phyloP scores from a whole-genome alignment of 2,888 invertebrate species.

The Meghimatium bilineatum region DNA sequence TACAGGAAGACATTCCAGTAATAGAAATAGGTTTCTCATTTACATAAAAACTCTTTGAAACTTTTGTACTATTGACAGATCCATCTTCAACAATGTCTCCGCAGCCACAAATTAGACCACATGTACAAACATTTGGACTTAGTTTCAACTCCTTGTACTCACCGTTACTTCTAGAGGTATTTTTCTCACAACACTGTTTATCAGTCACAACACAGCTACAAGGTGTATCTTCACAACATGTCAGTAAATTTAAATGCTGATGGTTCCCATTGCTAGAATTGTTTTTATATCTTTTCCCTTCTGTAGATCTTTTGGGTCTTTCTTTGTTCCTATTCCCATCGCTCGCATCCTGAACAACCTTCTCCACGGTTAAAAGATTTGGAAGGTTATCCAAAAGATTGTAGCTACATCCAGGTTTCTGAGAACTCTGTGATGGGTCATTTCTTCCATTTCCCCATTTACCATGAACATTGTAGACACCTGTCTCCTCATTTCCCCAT shows the following conservation, averaged over 20 bases:
- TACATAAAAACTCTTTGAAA: not conserved
- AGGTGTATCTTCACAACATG: not conserved
- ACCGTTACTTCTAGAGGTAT: not conserved
- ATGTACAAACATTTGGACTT: not conserved
- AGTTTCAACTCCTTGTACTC: not conserved
- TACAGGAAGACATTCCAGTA: not conserved
- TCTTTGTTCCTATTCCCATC: not conserved
- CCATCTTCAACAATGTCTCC: not conserved
- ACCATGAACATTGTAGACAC: not conserved
- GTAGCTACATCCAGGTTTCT: conserved; percentile 22
- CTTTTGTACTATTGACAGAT: not conserved
- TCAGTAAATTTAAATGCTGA: not conserved
- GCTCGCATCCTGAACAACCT: not conserved
- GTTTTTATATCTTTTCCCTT: not conserved
- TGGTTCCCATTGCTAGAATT: not conserved
- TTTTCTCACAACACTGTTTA: not conserved
- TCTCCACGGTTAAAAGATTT: conserved; percentile 31
- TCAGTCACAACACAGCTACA: not conserved
- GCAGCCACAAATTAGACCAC: not conserved
- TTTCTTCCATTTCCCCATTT: conserved; percentile 15
- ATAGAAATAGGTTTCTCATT: not conserved
- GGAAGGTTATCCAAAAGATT: conserved; percentile 38
- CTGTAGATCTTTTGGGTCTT: not conserved
- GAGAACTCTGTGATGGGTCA: not conserved
- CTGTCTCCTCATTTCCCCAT: not conserved